A percentile compares a stretch with the other conserved stretches of the same genome.
Conservation (phyloP, 1,140 invertebrate genomes). For the Epicauta chinensis region DNA sequence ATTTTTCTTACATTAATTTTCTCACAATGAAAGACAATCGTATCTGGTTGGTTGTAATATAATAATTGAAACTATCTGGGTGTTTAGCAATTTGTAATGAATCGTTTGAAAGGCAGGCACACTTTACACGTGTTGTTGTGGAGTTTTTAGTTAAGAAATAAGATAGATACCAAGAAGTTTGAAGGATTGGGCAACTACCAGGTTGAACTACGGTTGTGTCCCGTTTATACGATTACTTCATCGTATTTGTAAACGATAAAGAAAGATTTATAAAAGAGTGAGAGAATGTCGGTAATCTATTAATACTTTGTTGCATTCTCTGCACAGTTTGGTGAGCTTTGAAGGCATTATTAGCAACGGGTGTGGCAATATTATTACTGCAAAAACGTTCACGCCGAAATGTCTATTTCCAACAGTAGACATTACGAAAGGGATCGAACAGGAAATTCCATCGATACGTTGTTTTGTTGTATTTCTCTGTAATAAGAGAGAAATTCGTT, state of each 20-base stretch:
- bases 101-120: slow-evolving; percentile 8
- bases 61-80: too few relatives aligned
- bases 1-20: too few relatives aligned
- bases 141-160: too few relatives aligned
- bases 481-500: too few relatives aligned
- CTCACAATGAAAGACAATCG: too few relatives aligned
- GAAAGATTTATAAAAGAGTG: too few relatives aligned
- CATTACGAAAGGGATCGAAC: slow-evolving; percentile 11
- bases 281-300: slow-evolving; percentile 12
- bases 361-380: not conserved
- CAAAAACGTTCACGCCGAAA: not conserved
- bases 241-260: slow-evolving; percentile 2
- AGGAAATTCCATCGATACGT: slow-evolving; percentile 12
- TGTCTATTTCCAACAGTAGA: too few relatives aligned
- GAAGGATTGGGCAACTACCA: slow-evolving; percentile 5
- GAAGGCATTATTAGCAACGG: not conserved
- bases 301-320: slow-evolving; percentile 12
- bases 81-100: slow-evolving; percentile 17
- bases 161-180: not conserved
- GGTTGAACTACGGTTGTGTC: slow-evolving; percentile 8
- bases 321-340: not conserved
- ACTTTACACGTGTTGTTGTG: slow-evolving; percentile 10
- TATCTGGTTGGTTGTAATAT: too few relatives aligned
- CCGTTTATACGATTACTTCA: slow-evolving; percentile 14
- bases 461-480: too few relatives aligned